Base-by-base conservation (phyloP, 2,888 invertebrate genomes). In the Gisinianus flammeolus region DNA sequence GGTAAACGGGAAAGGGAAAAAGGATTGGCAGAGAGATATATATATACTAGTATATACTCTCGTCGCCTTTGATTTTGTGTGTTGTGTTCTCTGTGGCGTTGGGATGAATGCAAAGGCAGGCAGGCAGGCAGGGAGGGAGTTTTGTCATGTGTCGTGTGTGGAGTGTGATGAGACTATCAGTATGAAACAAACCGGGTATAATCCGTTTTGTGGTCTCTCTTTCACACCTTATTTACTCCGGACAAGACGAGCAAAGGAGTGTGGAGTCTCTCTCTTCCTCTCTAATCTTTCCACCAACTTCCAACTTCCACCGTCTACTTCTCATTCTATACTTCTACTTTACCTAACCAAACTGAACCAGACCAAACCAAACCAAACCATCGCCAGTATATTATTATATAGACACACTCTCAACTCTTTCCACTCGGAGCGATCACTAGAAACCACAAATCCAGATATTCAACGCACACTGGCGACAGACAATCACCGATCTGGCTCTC, bases 221-320 rank as follows among this genome's bases (percentile, higher is more conserved):
- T 82, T 83, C 82, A 83, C 82, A 82, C 83, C 81, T 83, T 82
- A 83, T 82, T 83, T 81, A 82, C 81, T 62, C 78, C 26, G 82
- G 80, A 82, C 78, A 82, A 81, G 74, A 77, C 19, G 56, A 76
- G n/a, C 70, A 22, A n/a, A 22, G 62, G 26, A 28, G 16, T 52
- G 54, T 67, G 31, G 54, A 79, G 74, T 33, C 35, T 33, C 35
- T 44, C 66, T 70, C 24, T 71, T 64, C 71, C n/a, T 56, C 12
- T 12, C 52, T 58, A 70, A 77, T 77, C 77, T 77, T 77, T 77
- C 77, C 77, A 72, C 77, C 22, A n/a, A 16, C 12, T 35, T 22
- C 35, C 68, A 33, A 22, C 35, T 35, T 12, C 33, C 12, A 24
- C 16, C 68, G 35, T 35, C 35, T n/a, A n/a, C n/a, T n/a, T n/a